phyloP scores from a whole-genome alignment of 2,888 invertebrate genomes.

The Tachina grossa region DNA sequence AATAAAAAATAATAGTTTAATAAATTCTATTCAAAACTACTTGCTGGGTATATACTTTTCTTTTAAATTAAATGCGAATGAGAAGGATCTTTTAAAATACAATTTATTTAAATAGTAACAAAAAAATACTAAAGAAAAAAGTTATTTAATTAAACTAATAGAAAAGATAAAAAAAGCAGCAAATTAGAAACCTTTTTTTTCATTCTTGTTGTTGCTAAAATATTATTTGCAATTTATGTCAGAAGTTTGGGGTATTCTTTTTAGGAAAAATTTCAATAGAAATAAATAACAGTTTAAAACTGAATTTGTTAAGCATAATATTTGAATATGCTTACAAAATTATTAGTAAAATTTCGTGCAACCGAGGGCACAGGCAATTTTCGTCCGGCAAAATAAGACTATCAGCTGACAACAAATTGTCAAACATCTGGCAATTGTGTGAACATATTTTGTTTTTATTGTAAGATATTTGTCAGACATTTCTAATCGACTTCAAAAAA shows the following conservation, averaged over 20 bases:
- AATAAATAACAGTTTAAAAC: neutral
- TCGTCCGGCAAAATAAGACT: no score
- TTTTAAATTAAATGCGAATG: neutral
- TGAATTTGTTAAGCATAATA: neutral
- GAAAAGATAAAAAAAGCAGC: slow-evolving; percentile 4
- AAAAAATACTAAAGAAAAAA: slow-evolving; percentile 2
- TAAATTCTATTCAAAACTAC: neutral
- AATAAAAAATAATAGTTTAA: no score
- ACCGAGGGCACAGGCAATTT: no score
- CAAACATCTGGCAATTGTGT: no score
- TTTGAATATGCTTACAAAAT: no score
- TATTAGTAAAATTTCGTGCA: no score
- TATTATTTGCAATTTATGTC: neutral
- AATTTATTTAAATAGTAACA: slow-evolving; percentile 43
- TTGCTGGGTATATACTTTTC: slow-evolving; percentile 16
- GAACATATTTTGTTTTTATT: no score
- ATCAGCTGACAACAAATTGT: no score
- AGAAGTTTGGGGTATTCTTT: neutral
- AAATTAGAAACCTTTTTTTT: neutral
- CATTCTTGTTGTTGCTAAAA: neutral
- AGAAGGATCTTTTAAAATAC: slow-evolving; percentile 33
- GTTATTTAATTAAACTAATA: slow-evolving; percentile 54
- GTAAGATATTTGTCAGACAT: no score
- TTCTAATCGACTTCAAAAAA: no score
- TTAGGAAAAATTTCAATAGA: neutral